Conservation (phyloP, 1,140 invertebrate genomes). For the Macrobrachium rosenbergii region DNA sequence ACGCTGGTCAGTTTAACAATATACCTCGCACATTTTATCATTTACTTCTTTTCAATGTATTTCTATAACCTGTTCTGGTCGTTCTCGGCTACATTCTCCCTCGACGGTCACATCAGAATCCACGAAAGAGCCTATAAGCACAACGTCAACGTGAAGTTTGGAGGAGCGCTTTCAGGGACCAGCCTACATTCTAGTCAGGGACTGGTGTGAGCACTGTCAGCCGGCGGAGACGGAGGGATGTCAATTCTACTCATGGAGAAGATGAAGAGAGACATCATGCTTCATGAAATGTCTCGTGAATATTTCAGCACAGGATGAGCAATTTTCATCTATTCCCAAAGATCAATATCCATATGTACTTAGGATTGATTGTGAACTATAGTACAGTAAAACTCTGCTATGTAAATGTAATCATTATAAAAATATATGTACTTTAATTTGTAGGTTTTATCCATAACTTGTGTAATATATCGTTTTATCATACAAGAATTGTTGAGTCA, state of each 20-base stretch:
- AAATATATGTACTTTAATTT: too few species aligned
- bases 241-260: conserved; percentile 29
- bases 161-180: conserved; percentile 45
- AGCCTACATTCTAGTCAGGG: conserved; percentile 15
- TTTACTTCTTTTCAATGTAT: conserved; percentile 32
- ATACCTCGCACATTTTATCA: conserved; percentile 19
- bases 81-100: conserved; percentile 6
- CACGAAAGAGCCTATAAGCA: conserved; percentile 32
- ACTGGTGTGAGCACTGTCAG: conserved; percentile 45
- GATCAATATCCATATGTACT: too few species aligned
- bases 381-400: too few species aligned
- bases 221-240: conserved; percentile 19
- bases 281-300: too few species aligned
- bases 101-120: conserved; percentile 32
- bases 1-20: not conserved
- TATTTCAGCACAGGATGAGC: too few species aligned
- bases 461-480: too few species aligned
- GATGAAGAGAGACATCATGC: conserved; percentile 37
- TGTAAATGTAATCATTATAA: too few species aligned
- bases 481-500: too few species aligned
- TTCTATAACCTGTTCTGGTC: conserved; percentile 41
- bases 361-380: too few species aligned
- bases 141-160: conserved; percentile 29
- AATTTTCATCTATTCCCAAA: too few species aligned
- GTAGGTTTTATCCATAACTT: too few species aligned